Evolutionary conservation across 2,113 vertebrate genomes (phyloP).

Genomic region (human (Homo sapiens)): GRCh38 chr3:107807001-107807500

Average conservation of each 20-base stretch:
- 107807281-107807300: slow-evolving; percentile 66
- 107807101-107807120: slow-evolving; percentile 82
- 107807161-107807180: slow-evolving; percentile 63
- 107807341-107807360: slow-evolving; percentile 73
- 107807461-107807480: slow-evolving; percentile 85
- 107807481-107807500: slow-evolving; percentile 82
- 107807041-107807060: slow-evolving; percentile 87
- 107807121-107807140: slow-evolving; percentile 82
- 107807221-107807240: slow-evolving; percentile 71
- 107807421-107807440: slow-evolving; percentile 79
- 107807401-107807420: slow-evolving; percentile 86
- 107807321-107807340: slow-evolving; percentile 78
- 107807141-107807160: slow-evolving; percentile 78
- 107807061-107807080: slow-evolving; percentile 88
- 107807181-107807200: slow-evolving; percentile 8
- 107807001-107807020: slow-evolving; percentile 91
- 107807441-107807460: slow-evolving; percentile 79
- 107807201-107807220: slow-evolving; percentile 63
- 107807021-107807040: slow-evolving; percentile 86
- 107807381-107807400: slow-evolving; percentile 83
- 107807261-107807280: slow-evolving; percentile 66
- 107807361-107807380: slow-evolving; percentile 79
- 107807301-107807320: slow-evolving; percentile 70
- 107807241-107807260: slow-evolving; percentile 69
- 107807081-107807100: slow-evolving; percentile 83